phyloP scores from a whole-genome alignment of 2,113 vertebrate genomes.

The Catharus minimus region DNA sequence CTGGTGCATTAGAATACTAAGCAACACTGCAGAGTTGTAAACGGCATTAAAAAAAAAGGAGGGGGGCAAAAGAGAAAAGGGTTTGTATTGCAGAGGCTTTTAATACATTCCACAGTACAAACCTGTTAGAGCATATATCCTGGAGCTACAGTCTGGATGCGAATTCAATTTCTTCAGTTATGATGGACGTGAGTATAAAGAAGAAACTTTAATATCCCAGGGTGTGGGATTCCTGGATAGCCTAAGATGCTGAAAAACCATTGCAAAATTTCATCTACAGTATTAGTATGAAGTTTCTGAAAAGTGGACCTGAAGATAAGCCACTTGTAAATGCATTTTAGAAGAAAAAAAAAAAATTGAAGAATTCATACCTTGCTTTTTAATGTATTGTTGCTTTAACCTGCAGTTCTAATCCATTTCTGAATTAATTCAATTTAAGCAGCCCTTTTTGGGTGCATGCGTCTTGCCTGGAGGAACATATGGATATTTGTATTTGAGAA shows the following conservation, averaged over 20 bases:
- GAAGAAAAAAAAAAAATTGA: conserved; percentile 38
- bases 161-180: conserved; percentile 39
- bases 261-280: conserved; percentile 43
- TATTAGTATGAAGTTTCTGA: conserved; percentile 64
- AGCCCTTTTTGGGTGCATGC: conserved; percentile 49
- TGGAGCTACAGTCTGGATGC: conserved; percentile 44
- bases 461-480: conserved; percentile 45
- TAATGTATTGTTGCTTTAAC: conserved; percentile 60
- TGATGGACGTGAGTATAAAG: conserved; percentile 60
- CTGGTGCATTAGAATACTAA: conserved; percentile 72
- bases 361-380: conserved; percentile 58
- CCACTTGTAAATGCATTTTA: conserved; percentile 35
- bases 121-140: conserved; percentile 70
- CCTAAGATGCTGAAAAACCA: conserved; percentile 63
- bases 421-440: conserved; percentile 56
- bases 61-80: conserved; percentile 3
- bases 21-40: conserved; percentile 76
- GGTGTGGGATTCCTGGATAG: conserved; percentile 59
- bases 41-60: conserved; percentile 54
- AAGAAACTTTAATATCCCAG: conserved; percentile 76
- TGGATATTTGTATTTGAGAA: conserved; percentile 57
- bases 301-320: conserved; percentile 56
- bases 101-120: conserved; percentile 53
- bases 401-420: conserved; percentile 56
- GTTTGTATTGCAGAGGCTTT: conserved; percentile 69